These are phyloP conservation scores for Bimastos eiseni DNA, from an alignment of 2,888 invertebrate genomes.

Conservation along the genomic window DNA sequence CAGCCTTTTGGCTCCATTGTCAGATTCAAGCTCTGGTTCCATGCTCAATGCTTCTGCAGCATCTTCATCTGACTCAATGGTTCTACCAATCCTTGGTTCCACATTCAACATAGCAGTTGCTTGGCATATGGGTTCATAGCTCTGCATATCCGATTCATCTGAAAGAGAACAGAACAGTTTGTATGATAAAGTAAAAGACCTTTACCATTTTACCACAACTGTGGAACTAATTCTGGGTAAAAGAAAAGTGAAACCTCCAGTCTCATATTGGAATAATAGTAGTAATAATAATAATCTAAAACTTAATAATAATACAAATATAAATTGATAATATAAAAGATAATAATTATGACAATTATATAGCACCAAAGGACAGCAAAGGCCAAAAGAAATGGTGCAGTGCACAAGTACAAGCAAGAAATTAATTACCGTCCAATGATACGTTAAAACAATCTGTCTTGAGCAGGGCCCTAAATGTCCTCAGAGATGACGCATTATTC, in stretches of 20 bases:
- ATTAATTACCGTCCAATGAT: too few species aligned
- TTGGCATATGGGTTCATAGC: not conserved
- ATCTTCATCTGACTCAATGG: not conserved
- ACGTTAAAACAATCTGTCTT: too few species aligned
- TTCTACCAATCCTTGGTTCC: slow-evolving; percentile 2
- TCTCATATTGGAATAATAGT: not conserved
- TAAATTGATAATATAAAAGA: too few species aligned
- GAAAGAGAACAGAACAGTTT: not conserved
- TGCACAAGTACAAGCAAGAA: too few species aligned
- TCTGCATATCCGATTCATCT: not conserved
- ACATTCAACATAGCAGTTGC: not conserved
- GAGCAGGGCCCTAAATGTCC: too few species aligned
- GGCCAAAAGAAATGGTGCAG: too few species aligned
- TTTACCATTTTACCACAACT: not conserved
- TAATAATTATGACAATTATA: too few species aligned
- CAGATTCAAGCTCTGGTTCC: not conserved
- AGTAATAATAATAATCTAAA: too few species aligned
- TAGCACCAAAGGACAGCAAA: too few species aligned
- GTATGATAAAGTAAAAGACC: not conserved
- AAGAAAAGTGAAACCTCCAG: not conserved
- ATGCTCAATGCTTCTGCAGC: too few species aligned
- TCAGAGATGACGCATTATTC: too few species aligned
- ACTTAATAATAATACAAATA: too few species aligned
- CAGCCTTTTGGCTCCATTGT: not conserved
- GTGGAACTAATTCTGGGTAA: not conserved